phyloP scores from a whole-genome alignment of 2,113 vertebrate genomes.

The Cebus imitator region DNA sequence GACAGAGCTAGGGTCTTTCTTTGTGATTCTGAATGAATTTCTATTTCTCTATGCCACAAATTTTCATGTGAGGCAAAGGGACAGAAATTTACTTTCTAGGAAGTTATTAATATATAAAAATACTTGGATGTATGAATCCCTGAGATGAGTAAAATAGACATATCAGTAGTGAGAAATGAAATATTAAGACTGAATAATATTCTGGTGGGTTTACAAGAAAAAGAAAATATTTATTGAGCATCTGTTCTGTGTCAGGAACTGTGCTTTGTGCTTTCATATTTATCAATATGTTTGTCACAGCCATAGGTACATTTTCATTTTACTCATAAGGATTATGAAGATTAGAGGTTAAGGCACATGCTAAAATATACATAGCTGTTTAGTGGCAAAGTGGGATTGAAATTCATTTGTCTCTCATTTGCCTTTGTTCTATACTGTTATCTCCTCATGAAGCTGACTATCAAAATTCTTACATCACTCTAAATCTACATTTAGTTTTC shows the following conservation, averaged over 20 bases:
- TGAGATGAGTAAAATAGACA: neutral
- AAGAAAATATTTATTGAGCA: neutral
- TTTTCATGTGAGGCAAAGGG: conserved; percentile 20
- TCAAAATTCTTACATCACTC: neutral
- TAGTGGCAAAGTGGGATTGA: neutral
- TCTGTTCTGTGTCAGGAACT: neutral
- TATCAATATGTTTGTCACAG: neutral
- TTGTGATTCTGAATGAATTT: conserved; percentile 37
- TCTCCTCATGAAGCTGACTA: neutral
- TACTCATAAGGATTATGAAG: neutral
- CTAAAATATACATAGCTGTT: neutral
- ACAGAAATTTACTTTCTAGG: conserved; percentile 22
- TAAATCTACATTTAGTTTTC: neutral
- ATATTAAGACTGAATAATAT: neutral
- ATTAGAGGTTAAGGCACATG: neutral
- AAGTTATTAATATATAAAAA: conserved; percentile 37
- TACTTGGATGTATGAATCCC: conserved; percentile 31
- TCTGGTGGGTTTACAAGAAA: neutral
- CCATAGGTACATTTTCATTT: neutral
- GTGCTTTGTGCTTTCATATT: neutral
- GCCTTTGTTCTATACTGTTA: neutral
- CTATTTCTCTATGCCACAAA: conserved; percentile 1
- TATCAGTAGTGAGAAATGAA: neutral
- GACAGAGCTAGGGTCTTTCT: neutral
- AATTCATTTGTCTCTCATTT: neutral